These are phyloP conservation scores for Falcaria lacertinaria DNA, from an alignment of 2,888 invertebrate genomes.

Conservation along the genomic window DNA sequence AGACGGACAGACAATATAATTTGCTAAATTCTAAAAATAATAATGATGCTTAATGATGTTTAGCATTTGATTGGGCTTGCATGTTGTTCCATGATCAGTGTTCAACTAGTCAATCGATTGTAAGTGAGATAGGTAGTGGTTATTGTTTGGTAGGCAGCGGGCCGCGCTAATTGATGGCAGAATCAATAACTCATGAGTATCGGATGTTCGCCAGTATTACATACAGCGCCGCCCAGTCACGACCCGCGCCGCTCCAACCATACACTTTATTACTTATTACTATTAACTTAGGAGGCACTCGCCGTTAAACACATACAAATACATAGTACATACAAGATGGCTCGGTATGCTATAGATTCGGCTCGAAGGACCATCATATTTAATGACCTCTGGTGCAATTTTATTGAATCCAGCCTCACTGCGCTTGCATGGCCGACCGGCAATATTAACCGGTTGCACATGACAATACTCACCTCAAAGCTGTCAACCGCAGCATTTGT, in stretches of 20 bases:
- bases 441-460: too few species aligned
- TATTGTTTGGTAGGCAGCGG: not conserved
- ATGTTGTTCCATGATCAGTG: not conserved
- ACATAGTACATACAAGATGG: too few species aligned
- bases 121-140: not conserved
- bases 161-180: conserved; percentile 41
- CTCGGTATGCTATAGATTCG: too few species aligned
- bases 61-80: not conserved
- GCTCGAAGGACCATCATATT: too few species aligned
- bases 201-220: conserved; percentile 23
- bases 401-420: too few species aligned
- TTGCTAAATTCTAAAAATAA: too few species aligned
- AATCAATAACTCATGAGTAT: conserved; percentile 54
- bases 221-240: conserved; percentile 13
- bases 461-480: too few species aligned
- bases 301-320: not conserved
- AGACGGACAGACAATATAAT: too few species aligned
- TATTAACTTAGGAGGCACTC: not conserved
- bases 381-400: too few species aligned
- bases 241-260: conserved; percentile 20
- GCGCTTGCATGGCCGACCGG: too few species aligned
- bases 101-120: not conserved
- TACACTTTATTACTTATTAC: not conserved
- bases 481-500: too few species aligned
- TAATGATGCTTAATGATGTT: too few species aligned